These are phyloP conservation scores for Oscheius sp. DNA, from an alignment of 2,888 invertebrate genomes.

Conservation along the genomic window DNA sequence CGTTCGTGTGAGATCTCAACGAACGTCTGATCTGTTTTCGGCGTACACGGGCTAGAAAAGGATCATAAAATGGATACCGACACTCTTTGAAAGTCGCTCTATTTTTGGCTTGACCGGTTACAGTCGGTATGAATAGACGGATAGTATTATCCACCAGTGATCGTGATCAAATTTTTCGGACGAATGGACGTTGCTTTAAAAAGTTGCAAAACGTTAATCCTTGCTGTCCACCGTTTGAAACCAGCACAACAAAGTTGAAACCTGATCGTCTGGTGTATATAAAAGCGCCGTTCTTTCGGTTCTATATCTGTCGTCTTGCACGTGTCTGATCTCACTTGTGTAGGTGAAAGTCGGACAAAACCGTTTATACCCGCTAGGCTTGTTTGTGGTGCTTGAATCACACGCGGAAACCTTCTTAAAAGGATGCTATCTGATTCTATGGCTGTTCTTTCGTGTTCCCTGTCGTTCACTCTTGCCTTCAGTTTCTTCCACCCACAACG, in stretches of 20 bases:
- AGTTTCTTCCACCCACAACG: neutral
- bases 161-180: neutral
- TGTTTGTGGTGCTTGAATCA: neutral
- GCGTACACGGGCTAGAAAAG: neutral
- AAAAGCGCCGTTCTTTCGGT: constrained; percentile 21
- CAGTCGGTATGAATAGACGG: neutral
- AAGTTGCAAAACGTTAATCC: constrained; percentile 8
- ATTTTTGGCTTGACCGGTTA: neutral
- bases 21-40: neutral
- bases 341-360: constrained; percentile 13
- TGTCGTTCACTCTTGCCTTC: neutral
- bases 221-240: constrained; percentile 4
- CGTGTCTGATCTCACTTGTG: neutral
- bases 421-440: neutral
- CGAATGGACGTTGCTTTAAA: neutral
- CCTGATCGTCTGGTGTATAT: constrained; percentile 11
- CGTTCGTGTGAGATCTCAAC: too few species aligned
- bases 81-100: neutral
- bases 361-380: neutral
- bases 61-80: neutral
- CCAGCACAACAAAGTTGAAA: constrained; percentile 27
- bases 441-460: neutral
- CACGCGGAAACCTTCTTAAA: neutral
- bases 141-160: neutral
- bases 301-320: constrained; percentile 15